Percentiles rank a stretch among this genome's conserved stretches.
phyloP scores from a whole-genome alignment of 1,140 invertebrate genomes.

The Megalopta genalis region DNA sequence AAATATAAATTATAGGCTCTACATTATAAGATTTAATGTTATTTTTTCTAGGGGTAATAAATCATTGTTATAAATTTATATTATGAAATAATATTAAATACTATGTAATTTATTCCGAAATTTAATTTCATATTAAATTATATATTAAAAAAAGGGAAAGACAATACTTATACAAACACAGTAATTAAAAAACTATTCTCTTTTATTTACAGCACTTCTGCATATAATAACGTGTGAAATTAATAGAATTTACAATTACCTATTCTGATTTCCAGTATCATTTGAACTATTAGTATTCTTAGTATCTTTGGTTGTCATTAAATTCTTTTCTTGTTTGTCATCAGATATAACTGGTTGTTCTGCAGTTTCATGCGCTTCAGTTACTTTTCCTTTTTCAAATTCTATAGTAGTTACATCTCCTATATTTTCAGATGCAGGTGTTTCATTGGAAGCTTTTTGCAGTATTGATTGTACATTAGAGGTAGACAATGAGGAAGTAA shows the following conservation, averaged over 20 bases:
- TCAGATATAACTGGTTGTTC: conserved; percentile 4
- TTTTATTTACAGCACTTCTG: conserved; percentile 50
- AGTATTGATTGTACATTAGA: conserved; percentile 32
- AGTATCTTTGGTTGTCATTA: not conserved
- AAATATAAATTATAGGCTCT: not conserved
- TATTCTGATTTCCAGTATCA: conserved; percentile 22
- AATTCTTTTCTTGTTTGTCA: conserved; percentile 8
- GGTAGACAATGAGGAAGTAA: conserved; percentile 49
- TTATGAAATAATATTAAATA: not conserved
- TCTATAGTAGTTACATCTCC: conserved; percentile 16
- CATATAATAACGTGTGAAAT: conserved; percentile 18
- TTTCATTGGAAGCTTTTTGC: conserved; percentile 15
- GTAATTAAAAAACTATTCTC: conserved; percentile 38
- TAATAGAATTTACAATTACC: conserved; percentile 41
- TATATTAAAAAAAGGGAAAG: not conserved
- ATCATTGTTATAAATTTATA: not conserved
- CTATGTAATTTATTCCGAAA: too few species aligned
- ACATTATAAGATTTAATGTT: not conserved
- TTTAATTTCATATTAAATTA: not conserved
- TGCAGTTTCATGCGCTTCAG: conserved; percentile 3
- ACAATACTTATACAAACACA: not conserved
- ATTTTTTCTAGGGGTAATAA: not conserved
- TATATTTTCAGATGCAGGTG: conserved; percentile 3
- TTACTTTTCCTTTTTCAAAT: conserved; percentile 25
- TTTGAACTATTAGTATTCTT: conserved; percentile 19